These are phyloP conservation scores for Limnodromus scolopaceus DNA, from an alignment of 2,797 vertebrate species.

Conservation along the genomic window DNA sequence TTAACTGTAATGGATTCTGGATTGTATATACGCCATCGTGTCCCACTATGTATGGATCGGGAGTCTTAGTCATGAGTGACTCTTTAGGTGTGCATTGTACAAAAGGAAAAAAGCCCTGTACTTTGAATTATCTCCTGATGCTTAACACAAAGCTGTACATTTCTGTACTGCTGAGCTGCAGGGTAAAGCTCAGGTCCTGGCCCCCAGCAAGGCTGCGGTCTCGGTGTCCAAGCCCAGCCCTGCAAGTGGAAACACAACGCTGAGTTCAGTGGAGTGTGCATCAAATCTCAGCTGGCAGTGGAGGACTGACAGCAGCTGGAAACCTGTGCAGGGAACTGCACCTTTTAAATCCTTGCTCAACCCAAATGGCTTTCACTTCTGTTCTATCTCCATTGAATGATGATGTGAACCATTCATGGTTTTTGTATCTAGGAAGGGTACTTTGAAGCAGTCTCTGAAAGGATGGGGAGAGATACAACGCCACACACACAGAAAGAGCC, in stretches of 20 bases:
- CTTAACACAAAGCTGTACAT: not conserved
- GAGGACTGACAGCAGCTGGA: not conserved
- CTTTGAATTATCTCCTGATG: not conserved
- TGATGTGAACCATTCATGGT: not conserved
- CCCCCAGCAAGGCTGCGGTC: not conserved
- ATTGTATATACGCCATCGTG: not conserved
- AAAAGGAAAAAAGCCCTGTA: not conserved
- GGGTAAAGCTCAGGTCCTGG: not conserved
- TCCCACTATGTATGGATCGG: not conserved
- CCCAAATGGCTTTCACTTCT: no score
- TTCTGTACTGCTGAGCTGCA: not conserved
- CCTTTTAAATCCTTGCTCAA: not conserved
- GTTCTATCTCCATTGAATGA: no score
- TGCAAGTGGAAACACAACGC: accelerated
- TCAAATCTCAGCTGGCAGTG: not conserved
- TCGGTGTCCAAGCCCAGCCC: not conserved
- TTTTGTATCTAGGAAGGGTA: not conserved
- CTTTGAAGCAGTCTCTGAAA: not conserved
- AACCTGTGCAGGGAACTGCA: not conserved
- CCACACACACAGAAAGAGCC: not conserved
- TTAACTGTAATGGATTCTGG: constrained; percentile 27
- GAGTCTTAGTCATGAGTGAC: not conserved
- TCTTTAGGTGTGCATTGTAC: not conserved
- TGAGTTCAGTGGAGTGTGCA: not conserved
- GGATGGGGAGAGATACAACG: not conserved